These are phyloP conservation scores for Microtus montanus DNA, from an alignment of 2,113 vertebrate species.

Conservation along the genomic window DNA sequence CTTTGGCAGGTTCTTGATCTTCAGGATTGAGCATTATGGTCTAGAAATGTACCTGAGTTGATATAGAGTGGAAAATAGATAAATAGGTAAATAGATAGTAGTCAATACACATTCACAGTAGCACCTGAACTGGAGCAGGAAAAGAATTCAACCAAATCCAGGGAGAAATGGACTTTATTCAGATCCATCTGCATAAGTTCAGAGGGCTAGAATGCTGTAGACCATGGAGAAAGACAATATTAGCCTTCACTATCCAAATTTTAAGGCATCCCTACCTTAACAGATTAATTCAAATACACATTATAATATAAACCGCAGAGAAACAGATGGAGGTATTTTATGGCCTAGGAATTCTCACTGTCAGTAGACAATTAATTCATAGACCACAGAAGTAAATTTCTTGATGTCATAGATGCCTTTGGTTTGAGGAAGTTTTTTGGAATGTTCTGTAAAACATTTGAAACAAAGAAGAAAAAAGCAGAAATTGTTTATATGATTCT, in stretches of 20 bases:
- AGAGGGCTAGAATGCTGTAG: not conserved
- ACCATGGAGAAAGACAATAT: not conserved
- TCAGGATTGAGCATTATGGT: not conserved
- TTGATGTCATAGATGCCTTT: not conserved
- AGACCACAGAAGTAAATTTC: not conserved
- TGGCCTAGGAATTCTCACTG: not conserved
- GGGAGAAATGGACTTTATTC: not conserved
- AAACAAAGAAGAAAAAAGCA: not conserved
- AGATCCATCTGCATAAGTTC: not conserved
- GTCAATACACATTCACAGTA: not conserved
- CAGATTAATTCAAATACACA: not conserved
- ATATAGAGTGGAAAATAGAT: not conserved
- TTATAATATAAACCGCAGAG: not conserved
- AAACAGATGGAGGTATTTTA: not conserved
- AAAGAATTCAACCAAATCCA: not conserved
- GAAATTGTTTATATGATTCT: not conserved
- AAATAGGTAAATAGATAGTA: not conserved
- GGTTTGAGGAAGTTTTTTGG: not conserved
- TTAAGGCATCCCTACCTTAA: not conserved
- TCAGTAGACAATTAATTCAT: not conserved
- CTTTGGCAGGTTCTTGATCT: not conserved
- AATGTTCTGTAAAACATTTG: not conserved
- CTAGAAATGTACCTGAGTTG: not conserved
- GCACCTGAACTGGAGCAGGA: not conserved
- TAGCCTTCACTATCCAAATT: not conserved